Percentiles rank a stretch among this genome's conserved stretches.
phyloP scores from a whole-genome alignment of 1,140 invertebrate species.

The Drosophila prosaltans region DNA sequence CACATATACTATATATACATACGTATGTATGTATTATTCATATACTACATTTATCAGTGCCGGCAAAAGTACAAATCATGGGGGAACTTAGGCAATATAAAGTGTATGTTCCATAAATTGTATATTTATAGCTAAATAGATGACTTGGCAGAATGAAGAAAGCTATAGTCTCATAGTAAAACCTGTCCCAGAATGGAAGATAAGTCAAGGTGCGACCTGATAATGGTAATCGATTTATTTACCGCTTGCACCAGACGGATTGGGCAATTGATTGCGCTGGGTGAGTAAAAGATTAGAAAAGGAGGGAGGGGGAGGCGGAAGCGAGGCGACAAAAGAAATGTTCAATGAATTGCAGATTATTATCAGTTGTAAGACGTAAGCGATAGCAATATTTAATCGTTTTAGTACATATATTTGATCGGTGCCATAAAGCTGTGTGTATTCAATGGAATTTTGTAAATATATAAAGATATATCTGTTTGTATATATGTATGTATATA shows the following conservation, averaged over 20 bases:
- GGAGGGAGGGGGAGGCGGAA: not conserved
- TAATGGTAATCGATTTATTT: slow-evolving; percentile 52
- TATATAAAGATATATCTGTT: not conserved
- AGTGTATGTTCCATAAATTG: slow-evolving; percentile 33
- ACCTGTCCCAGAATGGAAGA: slow-evolving; percentile 49
- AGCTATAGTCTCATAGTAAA: slow-evolving; percentile 29
- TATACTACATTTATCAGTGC: not conserved
- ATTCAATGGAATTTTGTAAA: not conserved
- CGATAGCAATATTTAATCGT: no score
- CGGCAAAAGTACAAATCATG: not conserved
- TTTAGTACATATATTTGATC: not conserved
- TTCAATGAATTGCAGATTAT: not conserved
- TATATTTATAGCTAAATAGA: slow-evolving; percentile 38
- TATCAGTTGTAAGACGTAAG: not conserved
- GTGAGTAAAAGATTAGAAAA: not conserved
- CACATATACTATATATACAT: not conserved
- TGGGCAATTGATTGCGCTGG: not conserved
- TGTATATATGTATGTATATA: not conserved
- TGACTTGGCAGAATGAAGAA: slow-evolving; percentile 46
- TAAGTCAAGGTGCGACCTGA: slow-evolving; percentile 48
- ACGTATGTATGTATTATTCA: slow-evolving; percentile 4
- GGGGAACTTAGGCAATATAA: slow-evolving; percentile 13
- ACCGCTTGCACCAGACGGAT: slow-evolving; percentile 33
- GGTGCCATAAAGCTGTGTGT: not conserved
- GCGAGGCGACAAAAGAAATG: not conserved